phyloP scores from a whole-genome alignment of 1,140 invertebrate genomes.

The Patella vulgata region DNA sequence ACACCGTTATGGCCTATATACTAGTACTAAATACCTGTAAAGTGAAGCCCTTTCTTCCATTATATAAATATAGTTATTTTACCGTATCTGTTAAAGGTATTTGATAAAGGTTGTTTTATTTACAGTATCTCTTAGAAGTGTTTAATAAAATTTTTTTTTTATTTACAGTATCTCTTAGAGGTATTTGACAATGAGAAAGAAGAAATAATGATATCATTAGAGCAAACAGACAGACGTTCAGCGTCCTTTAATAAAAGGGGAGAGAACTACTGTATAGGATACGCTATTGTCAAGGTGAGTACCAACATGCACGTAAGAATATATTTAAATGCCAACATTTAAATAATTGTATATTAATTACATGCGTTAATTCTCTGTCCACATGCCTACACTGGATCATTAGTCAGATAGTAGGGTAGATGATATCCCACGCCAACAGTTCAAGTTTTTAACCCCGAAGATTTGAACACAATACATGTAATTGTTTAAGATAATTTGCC shows the following conservation, averaged over 20 bases:
- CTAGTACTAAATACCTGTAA: no score
- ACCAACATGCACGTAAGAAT: neutral
- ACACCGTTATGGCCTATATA: no score
- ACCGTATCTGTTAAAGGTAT: no score
- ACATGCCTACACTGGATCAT: no score
- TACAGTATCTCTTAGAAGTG: neutral
- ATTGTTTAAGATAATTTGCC: no score
- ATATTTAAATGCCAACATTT: neutral
- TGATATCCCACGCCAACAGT: no score
- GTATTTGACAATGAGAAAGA: slow-evolving; percentile 44
- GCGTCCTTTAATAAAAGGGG: slow-evolving; percentile 79
- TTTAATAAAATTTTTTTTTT: neutral
- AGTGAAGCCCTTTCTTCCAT: no score
- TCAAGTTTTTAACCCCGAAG: no score
- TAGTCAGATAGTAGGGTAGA: no score
- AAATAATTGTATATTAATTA: neutral
- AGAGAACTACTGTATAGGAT: slow-evolving; percentile 96
- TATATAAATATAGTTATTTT: no score
- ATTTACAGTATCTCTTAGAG: slow-evolving; percentile 53
- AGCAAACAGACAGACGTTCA: slow-evolving; percentile 85
- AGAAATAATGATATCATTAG: slow-evolving; percentile 70
- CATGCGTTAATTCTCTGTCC: neutral
- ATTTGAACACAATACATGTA: no score
- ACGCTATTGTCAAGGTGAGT: slow-evolving; percentile 87
- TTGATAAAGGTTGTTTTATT: no score